Evolutionary conservation across 2,113 vertebrate genomes (phyloP).

Genomic region (Potamarius usumacintae): DNA sequence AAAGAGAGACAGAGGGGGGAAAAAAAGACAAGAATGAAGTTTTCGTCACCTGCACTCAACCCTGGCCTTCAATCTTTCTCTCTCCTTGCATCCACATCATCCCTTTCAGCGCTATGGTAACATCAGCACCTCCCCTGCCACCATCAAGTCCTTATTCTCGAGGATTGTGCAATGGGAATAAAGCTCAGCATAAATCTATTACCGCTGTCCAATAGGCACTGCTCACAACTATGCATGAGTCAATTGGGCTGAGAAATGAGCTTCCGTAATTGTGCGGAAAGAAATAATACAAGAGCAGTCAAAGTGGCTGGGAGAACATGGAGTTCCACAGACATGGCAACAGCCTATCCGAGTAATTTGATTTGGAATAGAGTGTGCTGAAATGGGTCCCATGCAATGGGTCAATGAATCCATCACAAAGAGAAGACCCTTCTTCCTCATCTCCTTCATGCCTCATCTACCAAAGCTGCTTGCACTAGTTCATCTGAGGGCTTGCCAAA

Average conservation of each 20-base stretch:
- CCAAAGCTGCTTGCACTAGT: conserved; percentile 25
- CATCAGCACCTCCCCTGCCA: background rate
- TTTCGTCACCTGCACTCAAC: conserved; percentile 12
- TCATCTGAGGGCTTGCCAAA: conserved; percentile 40
- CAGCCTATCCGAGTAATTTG: conserved; percentile 51
- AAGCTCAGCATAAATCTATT: conserved; percentile 49
- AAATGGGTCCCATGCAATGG: conserved; percentile 28
- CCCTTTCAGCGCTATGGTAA: conserved; percentile 41
- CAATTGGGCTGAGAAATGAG: conserved; percentile 50
- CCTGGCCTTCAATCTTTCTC: background rate
- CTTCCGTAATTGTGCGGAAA: conserved; percentile 40
- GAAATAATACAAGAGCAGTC: conserved; percentile 44
- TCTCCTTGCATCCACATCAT: conserved; percentile 22
- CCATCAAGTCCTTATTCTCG: conserved; percentile 13
- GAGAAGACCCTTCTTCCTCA: conserved; percentile 16
- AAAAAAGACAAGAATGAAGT: background rate
- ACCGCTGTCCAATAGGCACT: conserved; percentile 39
- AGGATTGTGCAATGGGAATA: conserved; percentile 36
- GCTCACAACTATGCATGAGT: conserved; percentile 29
- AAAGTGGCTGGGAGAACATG: conserved; percentile 46
- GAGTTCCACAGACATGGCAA: conserved; percentile 49
- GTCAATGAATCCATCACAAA: conserved; percentile 42
- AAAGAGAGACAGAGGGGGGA: background rate
- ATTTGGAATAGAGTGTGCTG: conserved; percentile 51
- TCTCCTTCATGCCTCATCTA: conserved; percentile 36